Conservation (phyloP, 37 sponge, comb jelly and placozoan genomes). For the Corticium candelabrum region DNA sequence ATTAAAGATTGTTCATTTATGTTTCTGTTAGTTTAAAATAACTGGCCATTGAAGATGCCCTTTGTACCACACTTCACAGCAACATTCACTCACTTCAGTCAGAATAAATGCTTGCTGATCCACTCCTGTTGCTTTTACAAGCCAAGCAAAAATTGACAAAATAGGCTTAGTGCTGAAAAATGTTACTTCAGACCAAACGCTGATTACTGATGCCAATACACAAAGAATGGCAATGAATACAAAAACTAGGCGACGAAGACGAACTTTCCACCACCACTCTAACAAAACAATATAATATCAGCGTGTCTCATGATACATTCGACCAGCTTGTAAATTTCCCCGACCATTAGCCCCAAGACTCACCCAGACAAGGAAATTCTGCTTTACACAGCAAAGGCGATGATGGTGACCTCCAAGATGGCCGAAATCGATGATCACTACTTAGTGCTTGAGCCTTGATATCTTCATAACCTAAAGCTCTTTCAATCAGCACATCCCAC, state of each 20-base stretch:
- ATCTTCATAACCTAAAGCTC: slow-evolving; percentile 58
- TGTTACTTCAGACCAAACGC: slow-evolving; percentile 73
- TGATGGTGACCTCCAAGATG: background rate
- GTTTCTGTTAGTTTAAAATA: too few species aligned
- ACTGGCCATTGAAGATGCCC: background rate
- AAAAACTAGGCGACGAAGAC: slow-evolving; percentile 45
- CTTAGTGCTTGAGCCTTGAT: background rate
- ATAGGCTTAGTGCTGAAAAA: slow-evolving; percentile 31
- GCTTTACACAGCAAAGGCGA: too few species aligned
- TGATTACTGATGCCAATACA: slow-evolving; percentile 51
- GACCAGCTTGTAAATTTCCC: slow-evolving; percentile 1
- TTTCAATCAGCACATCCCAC: slow-evolving; percentile 58
- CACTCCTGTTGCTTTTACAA: slow-evolving; percentile 12
- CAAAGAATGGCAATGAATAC: slow-evolving; percentile 25
- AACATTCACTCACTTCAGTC: background rate
- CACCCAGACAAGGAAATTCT: too few species aligned
- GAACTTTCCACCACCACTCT: slow-evolving; percentile 74
- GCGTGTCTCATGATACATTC: slow-evolving; percentile 13
- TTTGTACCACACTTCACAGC: background rate
- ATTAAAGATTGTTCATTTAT: too few species aligned
- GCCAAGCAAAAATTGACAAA: slow-evolving; percentile 21
- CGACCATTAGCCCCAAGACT: too few species aligned
- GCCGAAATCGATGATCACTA: background rate
- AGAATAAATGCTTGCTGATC: background rate
- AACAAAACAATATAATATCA: background rate